Conservation (phyloP, 2,888 invertebrate genomes). For the Heliconius ismenius region DNA sequence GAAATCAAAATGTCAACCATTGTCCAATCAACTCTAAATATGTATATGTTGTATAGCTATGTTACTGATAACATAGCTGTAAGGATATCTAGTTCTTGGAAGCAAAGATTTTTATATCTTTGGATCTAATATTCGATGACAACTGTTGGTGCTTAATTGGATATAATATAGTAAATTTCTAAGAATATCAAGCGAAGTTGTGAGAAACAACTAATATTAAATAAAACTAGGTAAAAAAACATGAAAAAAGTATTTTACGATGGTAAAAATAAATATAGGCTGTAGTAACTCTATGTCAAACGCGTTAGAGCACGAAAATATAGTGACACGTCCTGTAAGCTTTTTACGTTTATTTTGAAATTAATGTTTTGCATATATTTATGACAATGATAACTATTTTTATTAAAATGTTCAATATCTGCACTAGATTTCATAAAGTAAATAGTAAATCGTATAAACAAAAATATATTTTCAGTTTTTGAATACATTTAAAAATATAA, state of each 20-base stretch:
- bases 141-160: no score
- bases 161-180: no score
- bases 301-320: constrained; percentile 10
- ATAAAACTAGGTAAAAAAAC: not conserved
- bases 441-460: not conserved
- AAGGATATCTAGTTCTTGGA: no score
- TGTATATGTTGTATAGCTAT: no score
- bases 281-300: constrained; percentile 16
- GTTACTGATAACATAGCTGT: no score
- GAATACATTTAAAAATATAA: not conserved
- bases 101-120: no score
- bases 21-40: no score
- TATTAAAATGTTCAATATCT: not conserved
- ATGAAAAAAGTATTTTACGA: not conserved
- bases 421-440: not conserved
- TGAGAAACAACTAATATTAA: no score
- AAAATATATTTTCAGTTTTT: not conserved
- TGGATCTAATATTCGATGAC: no score
- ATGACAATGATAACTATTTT: not conserved
- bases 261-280: not conserved
- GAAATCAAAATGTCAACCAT: no score
- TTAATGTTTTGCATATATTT: not conserved
- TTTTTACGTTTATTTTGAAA: not conserved
- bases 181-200: no score
- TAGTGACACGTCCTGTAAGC: not conserved